phyloP scores from a whole-genome alignment of 1,140 invertebrate species.

The Neodiprion pinetum region DNA sequence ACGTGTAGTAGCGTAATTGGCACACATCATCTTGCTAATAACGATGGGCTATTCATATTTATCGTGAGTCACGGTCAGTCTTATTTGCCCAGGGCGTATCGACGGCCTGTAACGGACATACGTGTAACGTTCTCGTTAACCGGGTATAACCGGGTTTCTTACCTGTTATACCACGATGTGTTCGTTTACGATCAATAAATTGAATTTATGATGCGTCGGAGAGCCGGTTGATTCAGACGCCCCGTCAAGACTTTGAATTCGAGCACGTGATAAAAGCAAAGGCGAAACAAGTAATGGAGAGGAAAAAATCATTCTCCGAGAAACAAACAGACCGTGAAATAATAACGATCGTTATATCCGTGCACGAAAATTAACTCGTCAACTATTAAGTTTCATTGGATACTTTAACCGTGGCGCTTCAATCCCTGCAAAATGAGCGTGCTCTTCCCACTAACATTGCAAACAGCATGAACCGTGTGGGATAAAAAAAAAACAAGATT shows the following conservation, averaged over 20 bases:
- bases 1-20: background rate
- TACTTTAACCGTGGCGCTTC: no score
- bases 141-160: background rate
- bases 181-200: background rate
- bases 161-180: background rate
- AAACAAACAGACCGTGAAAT: background rate
- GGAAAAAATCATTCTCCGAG: no score
- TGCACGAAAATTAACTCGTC: background rate
- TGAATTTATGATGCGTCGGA: slow-evolving; percentile 1
- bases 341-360: background rate
- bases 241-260: background rate
- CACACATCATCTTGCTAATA: background rate
- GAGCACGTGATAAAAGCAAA: no score
- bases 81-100: background rate
- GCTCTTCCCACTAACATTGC: no score
- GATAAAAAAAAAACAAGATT: no score
- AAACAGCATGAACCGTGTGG: no score
- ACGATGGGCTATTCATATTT: background rate
- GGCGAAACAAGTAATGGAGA: no score
- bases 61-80: background rate
- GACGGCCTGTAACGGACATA: background rate
- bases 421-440: no score
- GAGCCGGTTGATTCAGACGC: background rate
- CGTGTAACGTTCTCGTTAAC: background rate
- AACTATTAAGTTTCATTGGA: no score